These are phyloP conservation scores for Cryptoblepharus egeriae DNA, from an alignment of 2,797 vertebrate species.

Conservation along the genomic window DNA sequence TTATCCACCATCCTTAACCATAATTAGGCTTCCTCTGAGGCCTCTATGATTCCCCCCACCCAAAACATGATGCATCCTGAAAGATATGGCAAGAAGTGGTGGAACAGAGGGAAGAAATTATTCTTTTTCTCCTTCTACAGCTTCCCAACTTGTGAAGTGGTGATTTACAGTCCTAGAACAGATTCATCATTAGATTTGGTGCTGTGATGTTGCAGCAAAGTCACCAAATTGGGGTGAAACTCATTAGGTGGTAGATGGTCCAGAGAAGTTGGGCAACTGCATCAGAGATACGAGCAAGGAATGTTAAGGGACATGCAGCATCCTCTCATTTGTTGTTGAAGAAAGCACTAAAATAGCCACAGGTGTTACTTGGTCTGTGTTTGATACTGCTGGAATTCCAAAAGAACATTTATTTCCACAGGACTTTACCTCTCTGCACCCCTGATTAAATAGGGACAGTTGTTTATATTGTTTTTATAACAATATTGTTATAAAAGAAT, in stretches of 20 bases:
- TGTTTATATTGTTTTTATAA: too few relatives aligned
- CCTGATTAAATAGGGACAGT: background rate
- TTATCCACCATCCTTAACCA: too few relatives aligned
- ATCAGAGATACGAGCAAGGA: background rate
- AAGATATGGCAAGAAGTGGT: background rate
- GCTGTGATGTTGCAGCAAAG: background rate
- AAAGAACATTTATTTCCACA: background rate
- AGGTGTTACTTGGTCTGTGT: background rate
- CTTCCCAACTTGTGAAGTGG: background rate
- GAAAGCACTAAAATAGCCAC: background rate
- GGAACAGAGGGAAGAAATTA: too few relatives aligned
- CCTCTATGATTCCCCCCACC: background rate
- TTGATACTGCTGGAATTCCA: background rate
- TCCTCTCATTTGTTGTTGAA: background rate
- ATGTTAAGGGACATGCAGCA: background rate
- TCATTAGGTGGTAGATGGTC: background rate
- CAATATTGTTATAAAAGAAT: background rate
- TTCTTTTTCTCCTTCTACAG: too few relatives aligned
- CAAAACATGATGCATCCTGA: background rate
- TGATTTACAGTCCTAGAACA: background rate
- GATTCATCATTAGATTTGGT: background rate
- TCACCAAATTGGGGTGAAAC: background rate
- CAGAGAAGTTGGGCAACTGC: background rate
- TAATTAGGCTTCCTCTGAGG: too few relatives aligned
- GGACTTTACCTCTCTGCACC: background rate